A percentile compares a stretch with the other conserved stretches of the same genome.
Evolutionary conservation across 2,888 invertebrate species (phyloP).

Genomic region (Anaspis maculata): DNA sequence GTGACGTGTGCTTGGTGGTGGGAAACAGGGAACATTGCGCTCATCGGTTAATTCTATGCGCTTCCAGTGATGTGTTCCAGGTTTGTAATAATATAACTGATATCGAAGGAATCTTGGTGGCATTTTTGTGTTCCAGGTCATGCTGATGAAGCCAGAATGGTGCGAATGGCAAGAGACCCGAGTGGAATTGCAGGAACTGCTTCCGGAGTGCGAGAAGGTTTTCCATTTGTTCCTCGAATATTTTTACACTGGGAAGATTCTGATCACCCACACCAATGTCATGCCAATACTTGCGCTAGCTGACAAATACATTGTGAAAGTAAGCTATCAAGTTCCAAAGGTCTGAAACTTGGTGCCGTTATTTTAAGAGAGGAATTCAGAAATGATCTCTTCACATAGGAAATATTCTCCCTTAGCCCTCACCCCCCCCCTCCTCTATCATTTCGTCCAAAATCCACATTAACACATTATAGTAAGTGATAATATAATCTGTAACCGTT

Average conservation of each 20-base stretch:
- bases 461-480: too few species aligned
- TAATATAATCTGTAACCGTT: too few species aligned
- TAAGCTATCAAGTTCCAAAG: slow-evolving; percentile 30
- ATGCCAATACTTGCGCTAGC: slow-evolving; percentile 83
- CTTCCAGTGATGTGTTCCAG: slow-evolving; percentile 92
- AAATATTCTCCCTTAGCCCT: too few species aligned
- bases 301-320: slow-evolving; percentile 91
- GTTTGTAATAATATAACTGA: slow-evolving; percentile 46
- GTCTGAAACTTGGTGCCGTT: slow-evolving; percentile 1
- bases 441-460: too few species aligned
- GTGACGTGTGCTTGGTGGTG: slow-evolving; percentile 79
- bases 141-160: slow-evolving; percentile 93
- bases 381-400: too few species aligned
- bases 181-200: slow-evolving; percentile 72
- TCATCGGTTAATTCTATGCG: slow-evolving; percentile 85
- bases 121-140: slow-evolving; percentile 60
- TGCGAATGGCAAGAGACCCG: slow-evolving; percentile 79
- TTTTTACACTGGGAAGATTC: slow-evolving; percentile 84
- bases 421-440: too few species aligned
- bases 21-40: slow-evolving; percentile 76
- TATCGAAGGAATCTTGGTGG: too few species aligned
- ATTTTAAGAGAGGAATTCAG: too few species aligned
- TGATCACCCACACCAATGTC: slow-evolving; percentile 74
- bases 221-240: slow-evolving; percentile 83
- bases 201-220: slow-evolving; percentile 72